Evolutionary conservation across 2,888 invertebrate species (phyloP), one percentile per base, ranked within the genome.

Genomic region (Xanthostigma xanthostigma): DNA sequence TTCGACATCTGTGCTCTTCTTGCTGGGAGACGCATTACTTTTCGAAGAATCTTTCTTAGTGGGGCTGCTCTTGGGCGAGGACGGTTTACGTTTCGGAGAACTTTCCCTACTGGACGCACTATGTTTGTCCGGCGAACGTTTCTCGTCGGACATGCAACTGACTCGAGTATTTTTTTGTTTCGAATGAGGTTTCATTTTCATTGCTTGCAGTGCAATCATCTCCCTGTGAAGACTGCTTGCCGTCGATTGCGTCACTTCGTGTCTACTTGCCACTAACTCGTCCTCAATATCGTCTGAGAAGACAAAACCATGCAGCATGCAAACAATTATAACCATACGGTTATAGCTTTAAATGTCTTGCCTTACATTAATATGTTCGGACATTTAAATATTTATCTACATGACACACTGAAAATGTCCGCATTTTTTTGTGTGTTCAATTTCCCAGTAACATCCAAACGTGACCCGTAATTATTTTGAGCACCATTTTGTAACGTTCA

Each of bases 211-310:
- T 6, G 27, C 27, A 27, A 27, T 27, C 27, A 27, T 27, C 6
- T 27, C 27, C 27, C 27, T 27, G 27, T 27, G 27, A 27, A 27
- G 27, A 27, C 27, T 27, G 27, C 37, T 11, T 17, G 38, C 14
- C 17, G 36, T 45, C 14, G 36, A 12, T 13, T 45, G n/a, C 9
- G 13, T 44, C 34, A 13, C 12, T 12, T 12, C 44, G 12, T 12
- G 12, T 17, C 40, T 14, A 35, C 36, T 40, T 12, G 46, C 63
- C 55, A 67, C 63, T 53, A 66, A 60, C 56, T 61, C 61, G 59
- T 61, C 65, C 55, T 67, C 67, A 60, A 68, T 63, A 58, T 68
- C 67, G 62, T 68, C 67, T 68, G 56, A 57, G 56, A 58, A 58
- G 58, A 61, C 49, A 54, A 49, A 13, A 36, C 27, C 46, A 46